phyloP scores from a whole-genome alignment of 2,113 vertebrate genomes.

The Sceloporus tristichus region DNA sequence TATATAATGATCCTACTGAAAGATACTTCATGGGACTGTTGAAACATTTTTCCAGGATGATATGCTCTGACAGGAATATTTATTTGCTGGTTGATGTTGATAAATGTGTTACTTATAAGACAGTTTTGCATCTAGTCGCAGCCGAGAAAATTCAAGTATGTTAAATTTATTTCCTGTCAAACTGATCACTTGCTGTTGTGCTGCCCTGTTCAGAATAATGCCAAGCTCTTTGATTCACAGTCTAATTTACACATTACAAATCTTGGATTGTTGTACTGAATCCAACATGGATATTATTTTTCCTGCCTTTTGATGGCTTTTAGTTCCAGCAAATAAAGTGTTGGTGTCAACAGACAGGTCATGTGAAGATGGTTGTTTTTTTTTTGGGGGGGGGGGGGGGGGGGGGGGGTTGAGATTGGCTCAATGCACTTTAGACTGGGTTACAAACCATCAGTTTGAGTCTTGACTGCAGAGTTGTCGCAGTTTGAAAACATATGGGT shows the following conservation, averaged over 20 bases:
- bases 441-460: too few relatives aligned
- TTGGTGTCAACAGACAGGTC: not conserved
- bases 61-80: not conserved
- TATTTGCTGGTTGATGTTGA: not conserved
- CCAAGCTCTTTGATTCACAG: not conserved
- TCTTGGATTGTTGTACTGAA: not conserved
- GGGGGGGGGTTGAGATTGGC: too few relatives aligned
- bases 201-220: not conserved
- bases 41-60: not conserved
- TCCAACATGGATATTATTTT: not conserved
- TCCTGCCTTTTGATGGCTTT: not conserved
- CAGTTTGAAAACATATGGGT: too few relatives aligned
- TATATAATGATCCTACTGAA: not conserved
- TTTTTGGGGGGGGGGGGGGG: too few relatives aligned
- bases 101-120: conserved; percentile 5
- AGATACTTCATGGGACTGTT: not conserved
- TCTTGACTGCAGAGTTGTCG: too few relatives aligned
- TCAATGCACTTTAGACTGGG: too few relatives aligned
- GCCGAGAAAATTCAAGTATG: not conserved
- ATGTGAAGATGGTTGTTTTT: not conserved
- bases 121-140: not conserved
- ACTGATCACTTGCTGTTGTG: not conserved
- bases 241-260: not conserved
- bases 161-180: not conserved
- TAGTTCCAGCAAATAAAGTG: not conserved